phyloP scores from a whole-genome alignment of 2,113 vertebrate species.

The Cavia aperea region DNA sequence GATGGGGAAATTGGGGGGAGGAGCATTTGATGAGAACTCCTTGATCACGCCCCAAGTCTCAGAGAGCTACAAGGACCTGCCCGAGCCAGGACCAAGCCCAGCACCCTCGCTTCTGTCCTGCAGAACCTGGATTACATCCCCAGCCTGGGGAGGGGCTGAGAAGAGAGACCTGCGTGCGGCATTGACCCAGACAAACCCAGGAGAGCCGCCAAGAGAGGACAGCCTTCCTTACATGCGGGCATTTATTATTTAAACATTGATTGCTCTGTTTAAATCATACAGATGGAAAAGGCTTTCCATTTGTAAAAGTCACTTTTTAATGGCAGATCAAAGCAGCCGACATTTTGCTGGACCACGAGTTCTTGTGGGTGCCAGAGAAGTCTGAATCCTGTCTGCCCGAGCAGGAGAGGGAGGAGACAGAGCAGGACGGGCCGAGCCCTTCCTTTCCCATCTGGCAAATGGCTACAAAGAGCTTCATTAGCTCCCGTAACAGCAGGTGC shows the following conservation, averaged over 20 bases:
- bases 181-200: conserved; percentile 21
- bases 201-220: background rate
- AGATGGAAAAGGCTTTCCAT: conserved; percentile 40
- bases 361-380: background rate
- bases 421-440: background rate
- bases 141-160: background rate
- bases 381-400: background rate
- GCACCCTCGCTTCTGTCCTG: background rate
- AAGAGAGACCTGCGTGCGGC: background rate
- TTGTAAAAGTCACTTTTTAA: conserved; percentile 54
- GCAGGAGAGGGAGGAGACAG: background rate
- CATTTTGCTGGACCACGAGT: conserved; percentile 17
- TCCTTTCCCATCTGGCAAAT: background rate
- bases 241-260: conserved; percentile 65
- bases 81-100: too few relatives aligned
- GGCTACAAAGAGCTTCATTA: background rate
- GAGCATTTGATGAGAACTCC: background rate
- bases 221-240: conserved; percentile 27
- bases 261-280: conserved; percentile 51
- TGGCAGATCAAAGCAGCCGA: conserved; percentile 32
- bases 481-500: background rate
- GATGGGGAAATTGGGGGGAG: too few relatives aligned
- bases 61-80: background rate
- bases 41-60: background rate
- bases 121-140: background rate